phyloP scores from a whole-genome alignment of 2,113 vertebrate genomes.

The Ameiurus melas region DNA sequence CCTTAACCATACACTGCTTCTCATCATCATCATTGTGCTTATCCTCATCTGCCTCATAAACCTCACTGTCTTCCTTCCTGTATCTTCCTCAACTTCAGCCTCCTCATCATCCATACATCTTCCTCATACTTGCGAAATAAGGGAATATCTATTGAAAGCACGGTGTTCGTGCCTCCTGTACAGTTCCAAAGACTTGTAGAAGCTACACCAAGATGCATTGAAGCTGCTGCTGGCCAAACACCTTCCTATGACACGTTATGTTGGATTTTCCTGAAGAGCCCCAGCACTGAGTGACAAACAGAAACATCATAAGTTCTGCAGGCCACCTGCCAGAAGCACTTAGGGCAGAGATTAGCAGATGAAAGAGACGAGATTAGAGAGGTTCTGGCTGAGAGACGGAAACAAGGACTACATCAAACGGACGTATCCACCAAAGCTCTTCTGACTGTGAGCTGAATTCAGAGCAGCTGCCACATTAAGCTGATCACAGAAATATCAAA shows the following conservation, averaged over 20 bases:
- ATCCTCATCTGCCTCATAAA: background rate
- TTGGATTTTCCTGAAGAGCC: constrained; percentile 8
- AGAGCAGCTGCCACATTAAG: background rate
- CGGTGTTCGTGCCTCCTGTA: background rate
- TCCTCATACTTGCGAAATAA: background rate
- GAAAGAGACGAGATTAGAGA: background rate
- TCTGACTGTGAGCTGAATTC: constrained; percentile 33
- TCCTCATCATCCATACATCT: background rate
- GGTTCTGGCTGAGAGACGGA: background rate
- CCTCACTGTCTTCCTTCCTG: background rate
- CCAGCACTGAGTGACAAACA: background rate
- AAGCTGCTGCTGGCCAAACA: background rate
- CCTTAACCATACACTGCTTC: background rate
- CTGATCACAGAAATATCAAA: constrained; percentile 1
- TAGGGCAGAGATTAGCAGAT: constrained; percentile 18
- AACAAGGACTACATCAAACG: constrained; percentile 5
- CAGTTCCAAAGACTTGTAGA: background rate
- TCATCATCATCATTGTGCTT: background rate
- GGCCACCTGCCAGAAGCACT: constrained; percentile 4
- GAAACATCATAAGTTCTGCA: background rate
- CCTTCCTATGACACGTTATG: background rate
- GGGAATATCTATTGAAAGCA: background rate
- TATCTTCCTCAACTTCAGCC: background rate
- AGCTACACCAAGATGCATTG: background rate
- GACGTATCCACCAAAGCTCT: background rate